Base-by-base conservation (phyloP, 1,140 invertebrate genomes). In the Papilio glaucus region DNA sequence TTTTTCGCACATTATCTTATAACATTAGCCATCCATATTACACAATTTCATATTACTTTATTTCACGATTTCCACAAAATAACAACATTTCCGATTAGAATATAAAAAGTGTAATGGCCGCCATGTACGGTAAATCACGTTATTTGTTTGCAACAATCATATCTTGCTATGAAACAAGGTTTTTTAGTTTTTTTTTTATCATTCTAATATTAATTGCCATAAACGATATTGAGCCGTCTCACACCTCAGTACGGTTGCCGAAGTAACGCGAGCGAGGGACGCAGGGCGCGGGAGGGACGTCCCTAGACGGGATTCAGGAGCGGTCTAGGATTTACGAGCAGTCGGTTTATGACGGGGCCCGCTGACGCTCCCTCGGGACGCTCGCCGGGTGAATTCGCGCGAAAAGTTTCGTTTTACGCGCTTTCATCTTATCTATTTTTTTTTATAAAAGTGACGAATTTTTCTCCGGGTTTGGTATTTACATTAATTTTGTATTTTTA, bases 171-270 rank as follows among this genome's bases (percentile, higher is more conserved):
- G n/a, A n/a, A n/a, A n/a, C n/a, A n/a, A n/a, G n/a, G n/a, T n/a
- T n/a, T n/a, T n/a, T n/a, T n/a, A n/a, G n/a, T n/a, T 8, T 9
- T 41, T 41, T 49, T 49, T 15, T 60, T 26, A 38, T 37, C n/a
- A 8, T 15, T 38, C 26, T 9, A n/a, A 33, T 33, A 62, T 62
- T 62, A 15, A 37, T 80, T 78, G 76, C 67, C 57, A 72, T 38
- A 29, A 70, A 72, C 49, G 68, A 71, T 41, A 72, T 67, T n/a
- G n/a, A n/a, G n/a, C n/a, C 21, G 62, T n/a, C 5, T 42, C 26
- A 67, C 72, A 71, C 76, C 77, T 87, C 85, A 85, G 84, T 85
- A 83, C 76, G 83, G 84, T 85, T 84, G 77, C 85, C 85, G 72
- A 63, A 85, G 86, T 76, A 79, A 85, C 85, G 29, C 29, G 82